phyloP scores from a whole-genome alignment of 2,888 invertebrate genomes.

The Sphinx pinastri region DNA sequence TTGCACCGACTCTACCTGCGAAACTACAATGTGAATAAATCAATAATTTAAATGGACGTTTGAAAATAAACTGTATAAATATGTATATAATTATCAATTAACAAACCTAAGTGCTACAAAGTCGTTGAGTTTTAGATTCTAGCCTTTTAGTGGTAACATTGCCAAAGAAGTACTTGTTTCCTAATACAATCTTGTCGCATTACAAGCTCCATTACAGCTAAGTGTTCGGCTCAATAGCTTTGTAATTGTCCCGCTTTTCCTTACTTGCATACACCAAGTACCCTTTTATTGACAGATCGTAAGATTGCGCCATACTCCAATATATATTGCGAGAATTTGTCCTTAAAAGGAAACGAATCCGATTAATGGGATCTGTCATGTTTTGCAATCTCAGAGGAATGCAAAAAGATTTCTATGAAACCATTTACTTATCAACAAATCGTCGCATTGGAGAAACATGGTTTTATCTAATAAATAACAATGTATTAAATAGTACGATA shows the following conservation, averaged over 20 bases:
- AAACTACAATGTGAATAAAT: too few relatives aligned
- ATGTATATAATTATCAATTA: too few relatives aligned
- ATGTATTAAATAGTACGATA: too few relatives aligned
- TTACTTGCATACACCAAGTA: not conserved
- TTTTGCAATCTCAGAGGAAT: not conserved
- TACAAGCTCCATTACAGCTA: not conserved
- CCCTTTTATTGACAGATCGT: slow-evolving; percentile 6
- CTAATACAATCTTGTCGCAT: not conserved
- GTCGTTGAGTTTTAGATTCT: too few relatives aligned
- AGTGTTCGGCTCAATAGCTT: not conserved
- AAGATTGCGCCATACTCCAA: not conserved
- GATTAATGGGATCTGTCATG: not conserved
- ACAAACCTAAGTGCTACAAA: too few relatives aligned
- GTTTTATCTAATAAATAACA: too few relatives aligned
- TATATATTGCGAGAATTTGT: not conserved
- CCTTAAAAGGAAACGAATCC: not conserved
- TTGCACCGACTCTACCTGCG: not conserved
- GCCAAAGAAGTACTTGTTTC: not conserved
- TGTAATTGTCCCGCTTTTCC: slow-evolving; percentile 1
- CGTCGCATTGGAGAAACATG: too few relatives aligned
- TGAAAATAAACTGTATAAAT: not conserved
- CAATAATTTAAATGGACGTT: too few relatives aligned
- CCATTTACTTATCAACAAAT: too few relatives aligned
- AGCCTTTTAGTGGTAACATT: too few relatives aligned
- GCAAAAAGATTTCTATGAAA: not conserved